Percentiles rank a stretch among this genome's conserved stretches.
Evolutionary conservation across 2,888 invertebrate species (phyloP).

Genomic region (Plebejus melissa): DNA sequence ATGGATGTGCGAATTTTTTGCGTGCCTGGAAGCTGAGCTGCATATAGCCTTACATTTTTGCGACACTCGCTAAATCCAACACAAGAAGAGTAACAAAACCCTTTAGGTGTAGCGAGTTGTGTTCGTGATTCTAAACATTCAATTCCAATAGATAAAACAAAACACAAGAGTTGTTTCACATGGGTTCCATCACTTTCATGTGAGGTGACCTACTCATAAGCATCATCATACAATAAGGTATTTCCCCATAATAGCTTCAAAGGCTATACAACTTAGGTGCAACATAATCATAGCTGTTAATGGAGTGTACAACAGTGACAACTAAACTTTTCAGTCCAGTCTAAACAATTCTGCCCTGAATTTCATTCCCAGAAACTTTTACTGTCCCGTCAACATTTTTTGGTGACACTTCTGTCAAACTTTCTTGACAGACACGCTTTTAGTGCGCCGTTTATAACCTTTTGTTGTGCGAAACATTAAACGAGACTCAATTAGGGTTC

Average conservation of each 20-base stretch:
- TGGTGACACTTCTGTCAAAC: constrained; percentile 56
- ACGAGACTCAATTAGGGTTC: constrained; percentile 30
- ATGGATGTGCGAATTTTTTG: not conserved
- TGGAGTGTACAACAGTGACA: constrained; percentile 61
- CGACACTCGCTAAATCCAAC: no score
- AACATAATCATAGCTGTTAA: constrained; percentile 37
- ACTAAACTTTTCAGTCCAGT: constrained; percentile 55
- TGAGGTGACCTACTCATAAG: not conserved
- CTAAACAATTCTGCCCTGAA: constrained; percentile 69
- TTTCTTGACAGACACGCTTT: constrained; percentile 28
- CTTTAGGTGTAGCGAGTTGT: no score
- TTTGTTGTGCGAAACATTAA: constrained; percentile 30
- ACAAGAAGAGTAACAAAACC: no score
- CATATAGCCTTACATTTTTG: no score
- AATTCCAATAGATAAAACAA: no score
- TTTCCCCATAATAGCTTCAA: not conserved
- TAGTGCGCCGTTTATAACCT: constrained; percentile 22
- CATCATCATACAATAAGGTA: not conserved
- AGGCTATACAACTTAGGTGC: not conserved
- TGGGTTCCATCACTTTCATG: not conserved
- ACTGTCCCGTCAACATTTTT: constrained; percentile 56
- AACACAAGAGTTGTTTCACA: not conserved
- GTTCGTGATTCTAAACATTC: no score
- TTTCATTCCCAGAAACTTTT: constrained; percentile 70
- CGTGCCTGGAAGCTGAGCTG: no score